Base-by-base conservation (phyloP, 2,113 vertebrate genomes). In the Otus sunia region DNA sequence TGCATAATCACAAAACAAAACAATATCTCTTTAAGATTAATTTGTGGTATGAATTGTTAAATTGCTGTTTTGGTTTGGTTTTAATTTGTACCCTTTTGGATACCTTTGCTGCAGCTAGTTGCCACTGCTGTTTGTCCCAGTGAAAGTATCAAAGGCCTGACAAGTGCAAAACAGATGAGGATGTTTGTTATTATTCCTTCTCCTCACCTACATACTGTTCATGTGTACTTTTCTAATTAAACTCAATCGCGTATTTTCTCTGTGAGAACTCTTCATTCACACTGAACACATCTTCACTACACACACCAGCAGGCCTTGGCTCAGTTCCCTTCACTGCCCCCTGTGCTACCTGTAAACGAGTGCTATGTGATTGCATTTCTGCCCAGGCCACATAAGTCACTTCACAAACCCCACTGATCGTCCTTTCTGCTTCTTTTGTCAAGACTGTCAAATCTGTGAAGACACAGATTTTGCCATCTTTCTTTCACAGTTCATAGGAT, bases 1-100 rank as follows among this genome's bases (percentile, higher is more conserved):
- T 93, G 60, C 91, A 25, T 79, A 96, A 93, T 93, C 96, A 86
- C 53, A 66, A 77, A 90, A 14, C 43, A 94, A 90, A 92, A 50
- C 60, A 95, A 80, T 67, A 78, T 74, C 78, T 87, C 39, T 89
- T 71, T 90, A 60, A 41, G 32, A 92, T 41, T 71, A 30, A 82
- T 86, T 75, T 94, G 27, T 27, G 12, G 9, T 49, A 20, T 26
- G 27, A 68, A 22, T 41, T 68, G 2, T 85, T 49, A 47, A 59
- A 47, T 39, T 52, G 3, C 25, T 95, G 4, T 0, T 79, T 83
- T 52, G 9, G 0, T 55, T 73, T 67, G 15, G 4, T 29, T 90
- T 73, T 49, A 49, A 43, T 84, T 56, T 84, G 22, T 26, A 10
- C 5, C 75, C 41, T 79, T 94, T 81, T 76, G 78, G 94, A 94